A percentile compares a stretch with the other conserved stretches of the same genome.
phyloP scores from a whole-genome alignment of 2,888 invertebrate species.

The Morpho achilles region DNA sequence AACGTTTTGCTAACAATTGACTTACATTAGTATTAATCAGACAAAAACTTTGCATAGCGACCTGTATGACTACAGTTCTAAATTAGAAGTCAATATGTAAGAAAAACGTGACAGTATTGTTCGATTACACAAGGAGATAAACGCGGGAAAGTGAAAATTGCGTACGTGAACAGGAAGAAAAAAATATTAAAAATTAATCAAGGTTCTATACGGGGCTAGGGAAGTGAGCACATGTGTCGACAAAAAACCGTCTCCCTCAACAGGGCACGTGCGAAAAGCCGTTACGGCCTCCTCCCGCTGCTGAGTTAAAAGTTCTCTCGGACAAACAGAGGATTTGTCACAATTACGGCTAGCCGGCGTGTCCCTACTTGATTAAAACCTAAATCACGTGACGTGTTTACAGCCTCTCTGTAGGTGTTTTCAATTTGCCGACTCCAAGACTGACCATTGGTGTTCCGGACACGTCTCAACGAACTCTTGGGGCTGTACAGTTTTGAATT shows the following conservation, averaged over 20 bases:
- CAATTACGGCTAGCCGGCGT: slow-evolving; percentile 74
- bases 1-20: slow-evolving; percentile 58
- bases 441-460: slow-evolving; percentile 73
- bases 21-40: slow-evolving; percentile 56
- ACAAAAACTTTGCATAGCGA: slow-evolving; percentile 47
- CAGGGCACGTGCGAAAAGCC: slow-evolving; percentile 72
- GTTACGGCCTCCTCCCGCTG: slow-evolving; percentile 65
- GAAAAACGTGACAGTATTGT: neutral
- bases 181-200: slow-evolving; percentile 79
- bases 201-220: slow-evolving; percentile 44
- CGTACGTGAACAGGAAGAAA: slow-evolving; percentile 77
- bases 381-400: slow-evolving; percentile 80
- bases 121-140: slow-evolving; percentile 24
- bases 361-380: slow-evolving; percentile 80
- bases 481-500: slow-evolving; percentile 72
- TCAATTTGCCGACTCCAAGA: slow-evolving; percentile 75
- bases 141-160: slow-evolving; percentile 75
- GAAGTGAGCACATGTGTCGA: slow-evolving; percentile 74
- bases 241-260: slow-evolving; percentile 71
- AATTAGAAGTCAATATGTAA: slow-evolving; percentile 25
- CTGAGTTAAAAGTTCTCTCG: slow-evolving; percentile 77
- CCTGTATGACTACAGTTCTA: slow-evolving; percentile 32
- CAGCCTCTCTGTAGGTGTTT: slow-evolving; percentile 77
- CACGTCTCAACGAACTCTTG: slow-evolving; percentile 71
- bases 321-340: slow-evolving; percentile 80